Conservation (phyloP, 2,888 invertebrate species). For the Sympetrum striolatum region DNA sequence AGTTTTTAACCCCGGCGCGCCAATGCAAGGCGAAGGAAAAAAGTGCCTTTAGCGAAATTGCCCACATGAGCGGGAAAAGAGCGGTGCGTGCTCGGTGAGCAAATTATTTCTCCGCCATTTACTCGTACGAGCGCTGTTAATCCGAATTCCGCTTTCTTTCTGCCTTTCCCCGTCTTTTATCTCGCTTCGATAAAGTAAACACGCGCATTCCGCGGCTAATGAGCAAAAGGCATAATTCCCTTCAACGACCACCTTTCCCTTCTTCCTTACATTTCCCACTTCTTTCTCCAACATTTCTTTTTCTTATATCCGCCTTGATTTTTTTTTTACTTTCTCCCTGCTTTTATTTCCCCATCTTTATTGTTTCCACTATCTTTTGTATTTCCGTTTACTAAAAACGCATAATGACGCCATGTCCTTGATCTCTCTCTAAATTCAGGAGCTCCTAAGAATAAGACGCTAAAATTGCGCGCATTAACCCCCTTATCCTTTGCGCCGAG, state of each 20-base stretch:
- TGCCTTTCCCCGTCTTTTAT: neutral
- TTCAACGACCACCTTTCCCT: neutral
- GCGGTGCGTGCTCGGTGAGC: neutral
- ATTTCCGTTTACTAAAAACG: neutral
- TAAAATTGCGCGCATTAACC: too few species aligned
- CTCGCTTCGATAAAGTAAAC: neutral
- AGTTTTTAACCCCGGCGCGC: neutral
- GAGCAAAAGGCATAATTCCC: neutral
- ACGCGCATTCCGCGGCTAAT: neutral
- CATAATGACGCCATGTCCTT: neutral
- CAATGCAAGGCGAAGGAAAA: neutral
- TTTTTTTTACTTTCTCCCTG: too few species aligned
- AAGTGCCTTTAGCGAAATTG: neutral
- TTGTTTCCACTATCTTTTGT: neutral
- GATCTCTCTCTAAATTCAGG: neutral
- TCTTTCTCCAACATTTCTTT: too few species aligned
- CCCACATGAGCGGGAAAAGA: neutral
- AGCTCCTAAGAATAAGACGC: too few species aligned
- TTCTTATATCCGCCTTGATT: too few species aligned
- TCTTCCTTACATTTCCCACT: too few species aligned
- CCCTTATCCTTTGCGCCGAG: too few species aligned
- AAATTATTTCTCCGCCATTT: slow-evolving; percentile 20
- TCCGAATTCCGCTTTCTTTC: neutral
- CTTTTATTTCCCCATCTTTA: neutral
- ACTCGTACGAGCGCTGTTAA: neutral